Base-by-base conservation (phyloP, 2,888 invertebrate species). In the Drosophila borealis region DNA sequence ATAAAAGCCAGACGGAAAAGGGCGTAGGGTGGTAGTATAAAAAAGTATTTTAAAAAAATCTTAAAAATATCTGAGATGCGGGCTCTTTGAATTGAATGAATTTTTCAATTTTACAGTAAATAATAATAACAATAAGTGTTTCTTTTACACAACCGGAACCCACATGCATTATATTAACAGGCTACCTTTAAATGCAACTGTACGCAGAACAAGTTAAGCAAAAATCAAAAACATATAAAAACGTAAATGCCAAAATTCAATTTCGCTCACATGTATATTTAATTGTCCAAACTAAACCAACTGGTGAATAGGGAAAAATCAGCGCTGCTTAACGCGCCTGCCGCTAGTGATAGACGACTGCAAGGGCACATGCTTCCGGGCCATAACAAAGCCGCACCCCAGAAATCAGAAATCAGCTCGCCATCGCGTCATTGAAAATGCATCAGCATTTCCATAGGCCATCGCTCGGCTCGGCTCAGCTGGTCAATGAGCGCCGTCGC, bases 331-430 rank as follows among this genome's bases (percentile, higher is more conserved):
- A 54, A 54, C 60, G 51, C 42, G 48, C 21, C 3, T 17, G 2
- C 37, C 50, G 46, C 48, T 19, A 65, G 42, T 45, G 21, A 60
- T 71, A 39, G 62, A 55, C 66, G 34, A 50, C 53, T 57, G 53
- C 48, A 55, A 44, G 41, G 45, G 14, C 45, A 17, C 37, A 48
- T 50, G 46, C 50, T 61, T 75, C 72, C 78, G 81, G 70, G 54
- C 59, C 66, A 44, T 19, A 65, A 63, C 45, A 55, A 53, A 70
- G 53, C 81, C 87, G 84, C 84, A 67, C 84, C 84, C 88, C 56
- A 73, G 66, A 71, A 70, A 66, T 29, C 29, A 8, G 29, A 29
- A 71, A 66, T 56, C 55, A 62, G 14, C 41, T 50, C 42, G 17
- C 17, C 51, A 36, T 17, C 21, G 19, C 50, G 10, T 53, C n/a